Evolutionary conservation across 2,888 invertebrate genomes (phyloP).

Genomic region (Tanytarsus gracilentus): DNA sequence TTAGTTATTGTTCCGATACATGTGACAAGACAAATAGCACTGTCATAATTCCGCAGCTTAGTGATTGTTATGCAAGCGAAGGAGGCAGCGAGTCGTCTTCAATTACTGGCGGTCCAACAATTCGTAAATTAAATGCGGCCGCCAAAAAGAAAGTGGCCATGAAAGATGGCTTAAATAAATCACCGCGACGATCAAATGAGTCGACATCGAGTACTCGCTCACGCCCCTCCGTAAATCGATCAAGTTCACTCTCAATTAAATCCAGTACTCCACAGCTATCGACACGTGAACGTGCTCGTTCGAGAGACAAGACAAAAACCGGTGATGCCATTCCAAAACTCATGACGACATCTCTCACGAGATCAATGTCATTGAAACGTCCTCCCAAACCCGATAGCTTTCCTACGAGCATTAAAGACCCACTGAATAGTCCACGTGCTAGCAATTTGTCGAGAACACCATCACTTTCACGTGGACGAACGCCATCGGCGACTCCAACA

Average conservation of each 20-base stretch:
- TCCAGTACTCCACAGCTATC: constrained; percentile 48
- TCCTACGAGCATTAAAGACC: constrained; percentile 42
- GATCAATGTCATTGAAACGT: constrained; percentile 35
- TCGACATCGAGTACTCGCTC: constrained; percentile 34
- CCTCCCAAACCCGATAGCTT: constrained; percentile 45
- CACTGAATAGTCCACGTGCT: constrained; percentile 34
- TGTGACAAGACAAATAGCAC: constrained; percentile 48
- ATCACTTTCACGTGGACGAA: constrained; percentile 51
- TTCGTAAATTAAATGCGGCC: constrained; percentile 37
- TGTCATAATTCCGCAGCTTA: constrained; percentile 33
- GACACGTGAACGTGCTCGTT: constrained; percentile 51
- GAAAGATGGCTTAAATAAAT: constrained; percentile 42
- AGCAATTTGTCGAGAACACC: constrained; percentile 40
- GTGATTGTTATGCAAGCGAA: constrained; percentile 49
- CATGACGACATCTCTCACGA: constrained; percentile 39
- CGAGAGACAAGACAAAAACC: constrained; percentile 51
- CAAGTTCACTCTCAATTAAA: constrained; percentile 47
- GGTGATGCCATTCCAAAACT: constrained; percentile 37
- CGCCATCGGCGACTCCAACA: constrained; percentile 52
- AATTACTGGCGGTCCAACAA: constrained; percentile 45
- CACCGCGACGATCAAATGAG: constrained; percentile 32
- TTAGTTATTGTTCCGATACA: constrained; percentile 63
- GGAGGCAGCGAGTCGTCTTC: constrained; percentile 74
- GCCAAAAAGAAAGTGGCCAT: constrained; percentile 52
- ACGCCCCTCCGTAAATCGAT: constrained; percentile 39